Evolutionary conservation across 2,888 invertebrate species (phyloP).

Genomic region (Myopa testacea): DNA sequence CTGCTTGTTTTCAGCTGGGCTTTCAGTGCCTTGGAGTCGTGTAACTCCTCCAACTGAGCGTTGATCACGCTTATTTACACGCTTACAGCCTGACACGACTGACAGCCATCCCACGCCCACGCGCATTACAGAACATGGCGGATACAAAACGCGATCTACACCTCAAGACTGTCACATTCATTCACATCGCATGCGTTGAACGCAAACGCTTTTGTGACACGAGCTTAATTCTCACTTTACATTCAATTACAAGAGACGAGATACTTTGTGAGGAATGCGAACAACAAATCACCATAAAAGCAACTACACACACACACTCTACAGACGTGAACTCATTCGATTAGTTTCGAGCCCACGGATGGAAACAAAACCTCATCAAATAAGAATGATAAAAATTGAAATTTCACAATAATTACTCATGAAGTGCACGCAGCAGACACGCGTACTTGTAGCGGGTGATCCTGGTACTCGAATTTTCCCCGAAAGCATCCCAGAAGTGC

Average conservation of each 20-base stretch:
- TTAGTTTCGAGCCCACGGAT: background rate
- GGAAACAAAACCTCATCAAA: background rate
- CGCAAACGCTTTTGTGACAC: conserved; percentile 8
- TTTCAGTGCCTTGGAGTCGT: too few species aligned
- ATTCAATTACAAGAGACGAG: conserved; percentile 26
- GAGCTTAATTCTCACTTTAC: conserved; percentile 15
- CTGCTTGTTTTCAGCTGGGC: too few species aligned
- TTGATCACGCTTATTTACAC: too few species aligned
- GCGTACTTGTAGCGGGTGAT: too few species aligned
- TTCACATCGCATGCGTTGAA: background rate
- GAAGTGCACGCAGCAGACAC: background rate
- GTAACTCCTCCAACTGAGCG: too few species aligned
- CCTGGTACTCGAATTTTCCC: too few species aligned
- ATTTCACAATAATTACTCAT: background rate
- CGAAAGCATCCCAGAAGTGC: too few species aligned
- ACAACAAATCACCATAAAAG: background rate
- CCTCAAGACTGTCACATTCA: background rate
- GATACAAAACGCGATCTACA: background rate
- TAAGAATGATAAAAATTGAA: background rate
- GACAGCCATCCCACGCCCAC: too few species aligned
- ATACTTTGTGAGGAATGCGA: too few species aligned
- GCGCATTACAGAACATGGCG: too few species aligned
- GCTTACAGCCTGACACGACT: too few species aligned
- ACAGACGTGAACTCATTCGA: background rate
- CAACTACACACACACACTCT: too few species aligned